Conservation (phyloP, 2,888 invertebrate species). For the Schrankia costaestrigalis region DNA sequence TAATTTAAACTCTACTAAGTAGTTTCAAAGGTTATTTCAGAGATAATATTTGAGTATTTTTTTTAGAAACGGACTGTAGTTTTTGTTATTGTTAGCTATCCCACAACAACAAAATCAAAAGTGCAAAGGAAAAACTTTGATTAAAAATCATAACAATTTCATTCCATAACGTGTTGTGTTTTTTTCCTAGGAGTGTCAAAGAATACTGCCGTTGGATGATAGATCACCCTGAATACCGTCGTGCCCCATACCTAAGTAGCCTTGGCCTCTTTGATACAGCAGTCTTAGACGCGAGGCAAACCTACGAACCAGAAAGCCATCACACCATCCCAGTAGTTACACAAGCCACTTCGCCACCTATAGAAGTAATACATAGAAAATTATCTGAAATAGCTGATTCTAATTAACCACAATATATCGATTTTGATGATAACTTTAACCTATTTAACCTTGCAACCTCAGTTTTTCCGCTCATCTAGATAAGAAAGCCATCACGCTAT, state of each 20-base stretch:
- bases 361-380: conserved; percentile 55
- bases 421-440: neutral
- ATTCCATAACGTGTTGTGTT: neutral
- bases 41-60: no score
- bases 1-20: no score
- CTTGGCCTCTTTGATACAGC: conserved; percentile 75
- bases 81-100: no score
- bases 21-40: no score
- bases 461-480: no score
- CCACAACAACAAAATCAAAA: no score
- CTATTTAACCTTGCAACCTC: no score
- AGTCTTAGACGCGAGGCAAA: conserved; percentile 58
- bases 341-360: conserved; percentile 44
- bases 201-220: conserved; percentile 81
- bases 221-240: conserved; percentile 74
- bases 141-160: neutral
- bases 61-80: no score
- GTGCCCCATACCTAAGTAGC: conserved; percentile 76
- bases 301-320: conserved; percentile 49
- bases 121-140: no score
- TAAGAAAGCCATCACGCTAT: no score
- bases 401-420: neutral
- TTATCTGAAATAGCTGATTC: conserved; percentile 58
- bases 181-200: conserved; percentile 73
- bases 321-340: conserved; percentile 23